A percentile compares a stretch with the other conserved stretches of the same genome.
These are phyloP conservation scores for Malurus melanocephalus DNA, from an alignment of 2,113 vertebrate species.

Conservation along the genomic window DNA sequence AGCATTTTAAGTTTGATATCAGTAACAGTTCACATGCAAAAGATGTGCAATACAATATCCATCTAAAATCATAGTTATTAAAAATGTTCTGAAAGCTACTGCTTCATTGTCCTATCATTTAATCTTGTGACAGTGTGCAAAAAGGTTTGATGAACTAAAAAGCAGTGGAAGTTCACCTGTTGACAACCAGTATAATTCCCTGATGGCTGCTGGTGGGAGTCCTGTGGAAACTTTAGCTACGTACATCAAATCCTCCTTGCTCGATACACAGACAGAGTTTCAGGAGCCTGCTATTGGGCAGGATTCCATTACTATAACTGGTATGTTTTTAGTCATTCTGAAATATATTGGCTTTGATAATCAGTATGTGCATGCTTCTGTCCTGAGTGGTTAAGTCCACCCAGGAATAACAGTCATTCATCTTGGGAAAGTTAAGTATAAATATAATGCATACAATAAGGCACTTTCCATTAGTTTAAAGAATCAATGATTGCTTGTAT, in stretches of 20 bases:
- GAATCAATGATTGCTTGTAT: not conserved
- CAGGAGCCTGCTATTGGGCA: slow-evolving; percentile 73
- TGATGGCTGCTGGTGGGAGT: slow-evolving; percentile 75
- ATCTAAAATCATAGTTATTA: not conserved
- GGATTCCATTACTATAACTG: slow-evolving; percentile 76
- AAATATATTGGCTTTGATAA: not conserved
- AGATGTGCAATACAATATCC: not conserved
- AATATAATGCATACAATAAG: not conserved
- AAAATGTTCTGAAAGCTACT: slow-evolving; percentile 19
- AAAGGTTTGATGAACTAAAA: slow-evolving; percentile 93
- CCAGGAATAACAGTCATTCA: not conserved
- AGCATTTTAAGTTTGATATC: not conserved
- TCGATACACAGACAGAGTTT: slow-evolving; percentile 73
- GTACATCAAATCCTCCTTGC: slow-evolving; percentile 82
- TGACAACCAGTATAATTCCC: slow-evolving; percentile 85
- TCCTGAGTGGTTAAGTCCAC: not conserved
- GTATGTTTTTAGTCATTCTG: slow-evolving; percentile 67
- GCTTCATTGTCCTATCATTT: slow-evolving; percentile 47
- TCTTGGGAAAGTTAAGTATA: not conserved
- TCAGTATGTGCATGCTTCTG: slow-evolving; percentile 1
- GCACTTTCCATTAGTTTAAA: not conserved
- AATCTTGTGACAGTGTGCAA: slow-evolving; percentile 82
- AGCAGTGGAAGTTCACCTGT: slow-evolving; percentile 82
- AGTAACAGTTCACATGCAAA: not conserved
- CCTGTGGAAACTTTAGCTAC: slow-evolving; percentile 79